Evolutionary conservation across 2,888 invertebrate genomes (phyloP).

Genomic region (Phragmatobia fuliginosa): DNA sequence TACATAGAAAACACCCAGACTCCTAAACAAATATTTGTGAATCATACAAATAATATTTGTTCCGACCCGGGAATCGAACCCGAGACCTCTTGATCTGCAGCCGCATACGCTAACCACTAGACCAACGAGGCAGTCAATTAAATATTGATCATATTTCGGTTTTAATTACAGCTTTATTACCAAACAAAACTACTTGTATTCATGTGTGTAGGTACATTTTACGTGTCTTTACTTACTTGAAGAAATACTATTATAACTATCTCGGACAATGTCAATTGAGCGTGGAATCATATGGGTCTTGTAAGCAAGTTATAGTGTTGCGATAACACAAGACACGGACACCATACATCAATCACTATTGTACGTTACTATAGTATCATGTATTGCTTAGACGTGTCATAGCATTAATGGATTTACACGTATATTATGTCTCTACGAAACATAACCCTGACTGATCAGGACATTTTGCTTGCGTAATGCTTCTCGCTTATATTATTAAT

Average conservation of each 20-base stretch:
- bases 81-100: too few species aligned
- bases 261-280: background rate
- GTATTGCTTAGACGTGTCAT: background rate
- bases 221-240: too few species aligned
- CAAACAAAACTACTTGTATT: background rate
- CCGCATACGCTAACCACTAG: too few species aligned
- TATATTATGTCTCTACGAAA: background rate
- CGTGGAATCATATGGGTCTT: background rate
- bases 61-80: too few species aligned
- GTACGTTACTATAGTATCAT: slow-evolving; percentile 1
- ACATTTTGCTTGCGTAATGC: background rate
- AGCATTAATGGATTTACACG: background rate
- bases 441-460: background rate
- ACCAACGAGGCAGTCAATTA: too few species aligned
- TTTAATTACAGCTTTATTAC: background rate
- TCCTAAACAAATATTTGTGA: too few species aligned
- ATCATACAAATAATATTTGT: too few species aligned
- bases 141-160: background rate
- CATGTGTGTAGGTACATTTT: too few species aligned
- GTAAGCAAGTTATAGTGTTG: slow-evolving; percentile 2
- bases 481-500: background rate
- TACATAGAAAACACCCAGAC: too few species aligned
- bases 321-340: background rate
- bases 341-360: slow-evolving; percentile 7
- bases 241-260: background rate